A percentile compares a stretch with the other conserved stretches of the same genome.
Conservation (phyloP, 37 sponge, comb jelly and placozoan species). For the Mnemiopsis leidyi region DNA sequence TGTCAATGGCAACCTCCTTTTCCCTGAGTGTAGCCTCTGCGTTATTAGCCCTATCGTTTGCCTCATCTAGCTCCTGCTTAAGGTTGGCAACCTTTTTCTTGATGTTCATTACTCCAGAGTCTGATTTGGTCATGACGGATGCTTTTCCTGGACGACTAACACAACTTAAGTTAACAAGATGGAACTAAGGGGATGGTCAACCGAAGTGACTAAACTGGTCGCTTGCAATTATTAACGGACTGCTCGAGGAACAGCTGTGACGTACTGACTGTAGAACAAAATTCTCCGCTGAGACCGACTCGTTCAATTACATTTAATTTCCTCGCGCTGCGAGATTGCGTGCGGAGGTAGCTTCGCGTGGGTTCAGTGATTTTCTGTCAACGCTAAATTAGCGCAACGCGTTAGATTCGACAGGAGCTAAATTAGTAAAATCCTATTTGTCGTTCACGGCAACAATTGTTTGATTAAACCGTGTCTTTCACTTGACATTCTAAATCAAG, state of each 20-base stretch:
- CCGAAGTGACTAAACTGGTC: neutral
- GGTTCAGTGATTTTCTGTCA: neutral
- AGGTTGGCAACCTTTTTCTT: constrained; percentile 60
- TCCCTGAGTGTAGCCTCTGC: constrained; percentile 46
- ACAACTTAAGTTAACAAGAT: neutral
- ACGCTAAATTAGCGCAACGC: neutral
- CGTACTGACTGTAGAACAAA: neutral
- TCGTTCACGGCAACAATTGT: neutral
- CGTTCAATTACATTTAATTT: constrained; percentile 52
- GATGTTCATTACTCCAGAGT: constrained; percentile 29
- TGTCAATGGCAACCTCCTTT: constrained; percentile 11
- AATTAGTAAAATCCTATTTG: neutral
- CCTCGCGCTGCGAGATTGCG: constrained; percentile 1
- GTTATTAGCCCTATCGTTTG: constrained; percentile 16
- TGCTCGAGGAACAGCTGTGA: neutral
- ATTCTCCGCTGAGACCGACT: neutral
- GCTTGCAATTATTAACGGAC: neutral
- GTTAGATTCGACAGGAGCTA: neutral
- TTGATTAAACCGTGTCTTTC: neutral
- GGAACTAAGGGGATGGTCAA: neutral
- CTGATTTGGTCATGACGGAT: constrained; percentile 1
- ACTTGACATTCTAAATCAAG: neutral
- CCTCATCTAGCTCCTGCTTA: constrained; percentile 43
- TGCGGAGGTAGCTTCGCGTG: constrained; percentile 24
- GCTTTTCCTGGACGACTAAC: neutral